Conservation (phyloP, 2,113 vertebrate species). For the Cephalopterus ornatus region DNA sequence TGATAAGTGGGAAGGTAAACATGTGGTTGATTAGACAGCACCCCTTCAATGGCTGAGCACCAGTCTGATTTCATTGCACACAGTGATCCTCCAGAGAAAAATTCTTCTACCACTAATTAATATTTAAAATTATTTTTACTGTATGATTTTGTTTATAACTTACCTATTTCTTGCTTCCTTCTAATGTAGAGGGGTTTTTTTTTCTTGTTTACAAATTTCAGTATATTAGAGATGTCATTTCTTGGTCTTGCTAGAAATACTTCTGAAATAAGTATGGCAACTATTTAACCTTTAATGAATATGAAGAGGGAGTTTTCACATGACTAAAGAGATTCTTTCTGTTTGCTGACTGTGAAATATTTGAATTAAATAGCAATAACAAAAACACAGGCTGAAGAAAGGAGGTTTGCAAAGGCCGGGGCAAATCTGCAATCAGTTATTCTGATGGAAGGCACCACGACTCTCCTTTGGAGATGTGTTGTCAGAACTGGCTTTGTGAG, state of each 20-base stretch:
- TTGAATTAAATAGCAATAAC: background rate
- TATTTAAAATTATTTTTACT: background rate
- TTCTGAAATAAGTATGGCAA: background rate
- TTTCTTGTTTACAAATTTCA: background rate
- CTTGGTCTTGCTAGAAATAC: background rate
- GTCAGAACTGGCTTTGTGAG: background rate
- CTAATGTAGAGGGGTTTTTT: background rate
- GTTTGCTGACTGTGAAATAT: background rate
- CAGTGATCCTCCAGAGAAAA: background rate
- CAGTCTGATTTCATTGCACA: background rate
- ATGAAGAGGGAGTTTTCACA: background rate
- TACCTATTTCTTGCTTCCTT: background rate
- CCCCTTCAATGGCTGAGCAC: background rate
- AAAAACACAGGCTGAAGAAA: background rate
- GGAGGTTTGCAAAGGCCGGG: background rate
- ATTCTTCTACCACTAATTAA: background rate
- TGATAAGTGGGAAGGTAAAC: slow-evolving; percentile 44
- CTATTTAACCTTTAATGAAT: background rate
- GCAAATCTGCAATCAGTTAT: background rate
- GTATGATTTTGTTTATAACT: background rate
- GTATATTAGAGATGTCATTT: background rate
- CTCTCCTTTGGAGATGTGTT: background rate
- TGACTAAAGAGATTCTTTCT: background rate
- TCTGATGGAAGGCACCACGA: background rate
- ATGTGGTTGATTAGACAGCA: background rate